Base-by-base conservation (phyloP, 2,888 invertebrate genomes). In the Leptinotarsa tumamoca region DNA sequence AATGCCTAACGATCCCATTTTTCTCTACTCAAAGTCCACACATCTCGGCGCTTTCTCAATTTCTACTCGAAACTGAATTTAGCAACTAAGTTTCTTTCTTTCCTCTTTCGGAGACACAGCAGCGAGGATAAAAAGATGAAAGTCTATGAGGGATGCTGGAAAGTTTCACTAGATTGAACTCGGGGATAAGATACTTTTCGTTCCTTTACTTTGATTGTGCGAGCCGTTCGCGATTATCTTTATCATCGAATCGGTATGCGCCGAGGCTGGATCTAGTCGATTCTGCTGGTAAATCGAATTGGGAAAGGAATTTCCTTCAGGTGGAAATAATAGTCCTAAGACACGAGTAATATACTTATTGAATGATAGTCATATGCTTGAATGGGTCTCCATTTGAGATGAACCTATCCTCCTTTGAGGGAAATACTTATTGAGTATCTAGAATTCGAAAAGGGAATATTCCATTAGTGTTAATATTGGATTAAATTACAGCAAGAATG, bases 41-140 rank as follows among this genome's bases (percentile, higher is more conserved):
- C 84, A 85, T 84, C 82, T 84, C 84, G 83, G 82, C 85, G 85
- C 85, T 83, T 86, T 85, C 86, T 84, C 86, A 85, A 84, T 86
- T 86, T 84, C 85, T 80, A 81, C 84, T 83, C 84, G 58, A 87
- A 87, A 87, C 86, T 85, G 86, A 87, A 87, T 87, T 87, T 86
- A 84, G 86, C 84, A 86, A 86, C 84, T 85, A 83, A 86, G 83
- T 86, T 86, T 85, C 84, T 83, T 84, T 84, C 82, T 81, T 79
- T 75, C 72, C 56, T 61, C 27, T 43, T 67, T 72, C 58, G 50
- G 23, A 70, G 58, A 63, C 63, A 63, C 63, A 63, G 63, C 33
- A 63, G 43, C 43, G 56, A 67, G 78, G 77, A 77, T 78, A 78
- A 80, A 78, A 78, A 80, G 80, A 80, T 80, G 80, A 78, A 78